Conservation (phyloP, 2,113 vertebrate species). For the Osmerus mordax region DNA sequence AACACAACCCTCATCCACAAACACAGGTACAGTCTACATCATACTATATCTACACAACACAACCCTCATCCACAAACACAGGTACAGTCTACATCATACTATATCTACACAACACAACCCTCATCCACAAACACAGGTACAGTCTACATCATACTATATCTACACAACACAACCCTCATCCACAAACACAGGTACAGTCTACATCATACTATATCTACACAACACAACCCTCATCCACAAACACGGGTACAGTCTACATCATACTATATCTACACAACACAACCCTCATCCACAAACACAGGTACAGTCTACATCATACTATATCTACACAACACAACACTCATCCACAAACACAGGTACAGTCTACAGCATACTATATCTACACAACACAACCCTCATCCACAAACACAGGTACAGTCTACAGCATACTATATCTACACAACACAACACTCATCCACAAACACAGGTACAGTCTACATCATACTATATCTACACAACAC, state of each 20-base stretch:
- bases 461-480: constrained; percentile 72
- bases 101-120: not conserved
- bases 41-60: not conserved
- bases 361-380: not conserved
- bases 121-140: constrained; percentile 72
- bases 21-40: constrained; percentile 72
- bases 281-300: constrained; percentile 56
- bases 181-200: constrained; percentile 82
- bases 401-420: constrained; percentile 72
- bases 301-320: constrained; percentile 57
- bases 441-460: too few species aligned
- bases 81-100: constrained; percentile 56
- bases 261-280: not conserved
- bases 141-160: not conserved
- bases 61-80: constrained; percentile 56
- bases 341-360: constrained; percentile 88
- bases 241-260: constrained; percentile 72
- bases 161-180: constrained; percentile 62
- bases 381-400: too few species aligned
- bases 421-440: not conserved
- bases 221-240: too few species aligned
- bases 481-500: not conserved
- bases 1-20: too few species aligned
- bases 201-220: not conserved
- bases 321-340: constrained; percentile 6